Percentiles rank a stretch among this genome's conserved stretches.
Conservation (phyloP, 2,113 vertebrate species). For the Passer montanus region DNA sequence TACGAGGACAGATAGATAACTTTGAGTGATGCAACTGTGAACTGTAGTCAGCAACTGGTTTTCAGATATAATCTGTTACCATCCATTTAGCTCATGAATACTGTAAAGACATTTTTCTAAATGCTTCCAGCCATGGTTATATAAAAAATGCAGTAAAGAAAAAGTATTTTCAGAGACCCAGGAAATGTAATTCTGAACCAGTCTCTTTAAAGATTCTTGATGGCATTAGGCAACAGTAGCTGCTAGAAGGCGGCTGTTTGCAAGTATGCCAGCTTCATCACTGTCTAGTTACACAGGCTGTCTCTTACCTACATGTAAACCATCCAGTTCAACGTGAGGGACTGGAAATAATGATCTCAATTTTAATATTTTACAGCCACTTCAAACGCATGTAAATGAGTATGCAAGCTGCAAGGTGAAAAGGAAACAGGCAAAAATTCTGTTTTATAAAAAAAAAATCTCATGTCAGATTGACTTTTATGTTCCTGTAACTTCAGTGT, state of each 20-base stretch:
- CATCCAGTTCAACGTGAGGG: fast-evolving
- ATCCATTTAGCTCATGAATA: not conserved
- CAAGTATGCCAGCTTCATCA: not conserved
- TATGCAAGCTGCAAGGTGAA: not conserved
- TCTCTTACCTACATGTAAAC: not conserved
- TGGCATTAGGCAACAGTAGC: not conserved
- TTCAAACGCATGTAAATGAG: not conserved
- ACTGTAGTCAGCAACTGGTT: not conserved
- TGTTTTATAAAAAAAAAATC: not conserved
- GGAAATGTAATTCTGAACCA: not conserved
- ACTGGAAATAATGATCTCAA: not conserved
- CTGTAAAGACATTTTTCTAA: not conserved
- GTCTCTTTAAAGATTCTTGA: not conserved
- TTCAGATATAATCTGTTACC: not conserved
- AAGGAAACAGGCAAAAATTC: not conserved
- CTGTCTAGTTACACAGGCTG: not conserved
- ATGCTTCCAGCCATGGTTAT: not conserved
- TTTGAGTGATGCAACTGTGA: not conserved
- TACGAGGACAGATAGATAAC: not conserved
- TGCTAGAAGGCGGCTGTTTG: not conserved
- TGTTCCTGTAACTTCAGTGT: not conserved
- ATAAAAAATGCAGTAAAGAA: not conserved
- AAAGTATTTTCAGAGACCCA: not conserved
- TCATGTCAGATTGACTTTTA: not conserved
- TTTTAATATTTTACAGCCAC: not conserved